Base-by-base conservation (phyloP, 2,888 invertebrate genomes). In the Caenorhabditis panamensis region DNA sequence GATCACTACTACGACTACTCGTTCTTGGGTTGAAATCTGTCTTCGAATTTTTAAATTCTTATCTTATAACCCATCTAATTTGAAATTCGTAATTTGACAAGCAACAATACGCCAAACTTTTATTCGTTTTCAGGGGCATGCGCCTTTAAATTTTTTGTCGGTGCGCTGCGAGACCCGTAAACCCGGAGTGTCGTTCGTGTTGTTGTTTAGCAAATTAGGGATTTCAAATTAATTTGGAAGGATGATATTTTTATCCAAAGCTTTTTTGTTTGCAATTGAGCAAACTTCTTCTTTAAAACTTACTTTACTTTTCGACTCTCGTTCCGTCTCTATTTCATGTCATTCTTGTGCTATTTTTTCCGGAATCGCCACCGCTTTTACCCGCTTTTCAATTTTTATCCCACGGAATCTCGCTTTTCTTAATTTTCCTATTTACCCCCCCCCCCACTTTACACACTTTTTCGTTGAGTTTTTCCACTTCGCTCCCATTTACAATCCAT, bases 1-100 rank as follows among this genome's bases (percentile, higher is more conserved):
- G 81, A 77, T 54, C 77, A 81, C 31, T 81, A 53, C 31, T 81
- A 81, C 41, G 81, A 81, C 47, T 81, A 81, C 62, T 81, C 81
- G 49, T 81, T 77, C 64, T 76, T 81, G 49, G 76, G 81, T 22
- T 80, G 62, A n/a, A 71, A 11, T 41, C 41, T 13, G 6, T 61
- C 24, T 28, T 37, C 16, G 5, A 6, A 11, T 41, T 9, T 28
- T 49, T 31, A 56, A 54, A 11, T 53, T 16, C 8, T 26, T 4
- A 26, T 13, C 9, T 31, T 31, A 49, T 41, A 41, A 13, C 41
- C 9, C 41, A 13, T 31, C 5, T 4, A 31, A 31, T 6, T 4
- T 31, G n/a, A n/a, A n/a, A n/a, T n/a, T n/a, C n/a, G n/a, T n/a
- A n/a, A n/a, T n/a, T n/a, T n/a, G n/a, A n/a, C n/a, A n/a, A n/a